Percentiles rank a stretch among this genome's conserved stretches.
These are phyloP conservation scores for Pteropus alecto DNA, from an alignment of 2,113 vertebrate genomes.

Conservation along the genomic window DNA sequence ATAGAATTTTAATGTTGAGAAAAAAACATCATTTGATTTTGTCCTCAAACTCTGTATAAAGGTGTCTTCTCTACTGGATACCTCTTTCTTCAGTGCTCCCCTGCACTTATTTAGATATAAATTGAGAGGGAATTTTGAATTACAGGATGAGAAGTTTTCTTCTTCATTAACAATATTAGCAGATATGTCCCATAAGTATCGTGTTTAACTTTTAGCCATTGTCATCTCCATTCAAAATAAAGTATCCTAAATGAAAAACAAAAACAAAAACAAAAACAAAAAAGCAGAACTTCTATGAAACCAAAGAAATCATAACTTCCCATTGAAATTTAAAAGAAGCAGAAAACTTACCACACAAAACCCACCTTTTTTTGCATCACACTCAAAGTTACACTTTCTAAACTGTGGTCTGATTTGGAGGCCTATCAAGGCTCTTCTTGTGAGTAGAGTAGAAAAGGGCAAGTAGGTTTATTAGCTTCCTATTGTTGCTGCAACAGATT, in stretches of 20 bases:
- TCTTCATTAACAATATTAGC: neutral
- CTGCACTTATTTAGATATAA: neutral
- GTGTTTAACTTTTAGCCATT: neutral
- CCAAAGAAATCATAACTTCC: neutral
- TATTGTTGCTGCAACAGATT: neutral
- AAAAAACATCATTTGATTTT: neutral
- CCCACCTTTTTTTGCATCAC: neutral
- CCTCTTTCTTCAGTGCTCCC: neutral
- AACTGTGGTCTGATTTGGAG: neutral
- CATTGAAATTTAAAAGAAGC: neutral
- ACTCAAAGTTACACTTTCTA: neutral
- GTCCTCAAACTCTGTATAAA: neutral
- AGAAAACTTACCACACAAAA: neutral
- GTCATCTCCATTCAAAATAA: neutral
- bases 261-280: no score
- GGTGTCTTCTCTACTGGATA: neutral
- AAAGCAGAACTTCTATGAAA: neutral
- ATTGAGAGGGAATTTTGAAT: neutral
- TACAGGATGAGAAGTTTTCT: neutral
- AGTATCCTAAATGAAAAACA: neutral
- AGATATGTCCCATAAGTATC: neutral
- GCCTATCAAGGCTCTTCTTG: neutral
- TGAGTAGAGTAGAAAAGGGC: neutral
- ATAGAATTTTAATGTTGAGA: neutral
- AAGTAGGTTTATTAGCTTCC: neutral